A percentile compares a stretch with the other conserved stretches of the same genome.
phyloP scores from a whole-genome alignment of 1,140 invertebrate species.

The Matsumurasca onukii region DNA sequence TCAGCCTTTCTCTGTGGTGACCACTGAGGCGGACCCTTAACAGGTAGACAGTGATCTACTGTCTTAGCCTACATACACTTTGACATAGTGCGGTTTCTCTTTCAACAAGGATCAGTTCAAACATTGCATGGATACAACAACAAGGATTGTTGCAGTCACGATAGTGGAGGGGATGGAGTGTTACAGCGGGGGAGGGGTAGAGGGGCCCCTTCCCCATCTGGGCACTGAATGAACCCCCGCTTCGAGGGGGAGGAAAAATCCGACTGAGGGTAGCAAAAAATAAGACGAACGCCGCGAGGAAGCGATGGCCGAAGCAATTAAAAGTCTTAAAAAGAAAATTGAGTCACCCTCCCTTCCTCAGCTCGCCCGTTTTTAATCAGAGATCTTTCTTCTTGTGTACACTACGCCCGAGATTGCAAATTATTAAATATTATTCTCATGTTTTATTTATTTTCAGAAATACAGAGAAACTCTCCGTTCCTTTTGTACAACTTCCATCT shows the following conservation, averaged over 20 bases:
- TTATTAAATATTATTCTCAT: conserved; percentile 33
- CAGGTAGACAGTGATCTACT: too few species aligned
- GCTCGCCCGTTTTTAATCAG: conserved; percentile 39
- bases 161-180: background rate
- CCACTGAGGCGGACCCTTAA: too few species aligned
- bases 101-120: too few species aligned
- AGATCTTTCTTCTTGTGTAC: conserved; percentile 35
- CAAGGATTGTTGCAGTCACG: conserved; percentile 21
- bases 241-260: conserved; percentile 31
- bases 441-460: conserved; percentile 31
- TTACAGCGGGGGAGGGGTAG: background rate
- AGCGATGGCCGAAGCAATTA: conserved; percentile 45
- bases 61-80: too few species aligned
- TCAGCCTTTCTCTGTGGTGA: too few species aligned
- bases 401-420: conserved; percentile 31
- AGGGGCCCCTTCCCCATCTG: background rate
- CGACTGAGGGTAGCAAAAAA: conserved; percentile 38
- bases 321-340: conserved; percentile 46
- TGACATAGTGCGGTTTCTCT: too few species aligned
- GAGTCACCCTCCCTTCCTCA: conserved; percentile 37
- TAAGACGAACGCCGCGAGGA: conserved; percentile 38
- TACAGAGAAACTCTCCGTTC: conserved; percentile 23
- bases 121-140: conserved; percentile 16
- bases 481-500: conserved; percentile 21
- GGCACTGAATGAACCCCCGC: conserved; percentile 25